These are phyloP conservation scores for Cheirogaleus medius DNA, from an alignment of 2,113 vertebrate species.

Conservation along the genomic window DNA sequence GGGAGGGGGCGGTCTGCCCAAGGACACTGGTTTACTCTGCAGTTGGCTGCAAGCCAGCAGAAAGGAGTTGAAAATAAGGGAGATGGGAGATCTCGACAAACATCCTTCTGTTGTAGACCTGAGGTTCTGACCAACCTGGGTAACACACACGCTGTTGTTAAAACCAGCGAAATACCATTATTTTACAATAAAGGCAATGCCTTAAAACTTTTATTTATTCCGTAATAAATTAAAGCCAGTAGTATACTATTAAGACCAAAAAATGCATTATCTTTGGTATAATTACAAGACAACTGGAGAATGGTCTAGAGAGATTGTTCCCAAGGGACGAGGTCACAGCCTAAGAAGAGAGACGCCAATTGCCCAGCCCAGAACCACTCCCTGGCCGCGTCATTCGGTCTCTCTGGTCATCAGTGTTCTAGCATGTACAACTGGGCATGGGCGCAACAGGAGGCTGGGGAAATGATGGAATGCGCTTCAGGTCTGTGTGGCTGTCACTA, in stretches of 20 bases:
- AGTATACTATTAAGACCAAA: not conserved
- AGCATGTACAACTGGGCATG: fast-evolving
- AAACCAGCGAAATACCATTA: not conserved
- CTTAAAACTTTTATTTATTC: not conserved
- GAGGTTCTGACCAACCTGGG: not conserved
- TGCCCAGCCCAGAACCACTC: not conserved
- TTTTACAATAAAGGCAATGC: not conserved
- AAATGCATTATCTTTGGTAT: not conserved
- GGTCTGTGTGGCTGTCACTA: fast-evolving
- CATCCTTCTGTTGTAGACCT: not conserved
- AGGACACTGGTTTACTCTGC: not conserved
- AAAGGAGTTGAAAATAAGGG: not conserved
- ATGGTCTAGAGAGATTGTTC: not conserved
- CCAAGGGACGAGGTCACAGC: not conserved
- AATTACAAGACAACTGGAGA: not conserved
- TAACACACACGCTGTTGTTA: too few relatives aligned
- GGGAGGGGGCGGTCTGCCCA: not conserved
- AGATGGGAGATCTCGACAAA: not conserved
- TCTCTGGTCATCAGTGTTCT: not conserved
- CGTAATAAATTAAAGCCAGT: not conserved
- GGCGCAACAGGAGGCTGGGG: not conserved
- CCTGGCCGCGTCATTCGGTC: fast-evolving
- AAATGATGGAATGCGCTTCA: fast-evolving
- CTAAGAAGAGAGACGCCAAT: too few relatives aligned
- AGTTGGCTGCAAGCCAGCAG: not conserved